Conservation (phyloP, 1,140 invertebrate genomes). For the Galleria mellonella region DNA sequence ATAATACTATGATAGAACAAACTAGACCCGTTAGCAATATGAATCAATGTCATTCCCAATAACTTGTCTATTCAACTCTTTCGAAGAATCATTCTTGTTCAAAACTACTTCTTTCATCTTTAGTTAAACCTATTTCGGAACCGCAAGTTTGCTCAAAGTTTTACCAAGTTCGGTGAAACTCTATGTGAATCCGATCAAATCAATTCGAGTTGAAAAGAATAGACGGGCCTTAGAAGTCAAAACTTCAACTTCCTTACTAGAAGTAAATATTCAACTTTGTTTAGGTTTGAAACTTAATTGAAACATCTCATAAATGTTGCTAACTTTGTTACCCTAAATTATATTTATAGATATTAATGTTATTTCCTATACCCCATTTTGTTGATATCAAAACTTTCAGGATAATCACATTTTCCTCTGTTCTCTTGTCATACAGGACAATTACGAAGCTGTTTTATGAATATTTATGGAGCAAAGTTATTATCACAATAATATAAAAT, state of each 20-base stretch:
- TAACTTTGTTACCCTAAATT: too few species aligned
- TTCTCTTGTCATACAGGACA: too few species aligned
- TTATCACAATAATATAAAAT: too few species aligned
- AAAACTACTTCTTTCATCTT: constrained; percentile 46
- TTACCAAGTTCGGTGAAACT: constrained; percentile 34
- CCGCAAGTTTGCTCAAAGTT: constrained; percentile 45
- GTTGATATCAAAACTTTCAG: too few species aligned
- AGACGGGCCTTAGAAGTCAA: constrained; percentile 27
- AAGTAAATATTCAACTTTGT: constrained; percentile 27
- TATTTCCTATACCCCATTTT: too few species aligned
- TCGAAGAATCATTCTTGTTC: constrained; percentile 46
- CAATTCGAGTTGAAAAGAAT: constrained; percentile 56
- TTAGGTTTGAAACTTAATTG: constrained; percentile 3
- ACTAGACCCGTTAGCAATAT: constrained; percentile 19
- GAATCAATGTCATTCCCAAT: constrained; percentile 46
- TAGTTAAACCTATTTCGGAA: constrained; percentile 50
- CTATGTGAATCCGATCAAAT: constrained; percentile 46
- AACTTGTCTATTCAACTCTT: constrained; percentile 31
- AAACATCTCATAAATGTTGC: neutral
- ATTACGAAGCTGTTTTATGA: neutral
- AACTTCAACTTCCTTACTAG: constrained; percentile 33
- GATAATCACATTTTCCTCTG: too few species aligned
- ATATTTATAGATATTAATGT: too few species aligned
- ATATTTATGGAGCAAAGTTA: too few species aligned
- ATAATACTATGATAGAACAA: too few species aligned